Conservation (phyloP, 2,888 invertebrate genomes). For the Euspilapteryx auroguttella region DNA sequence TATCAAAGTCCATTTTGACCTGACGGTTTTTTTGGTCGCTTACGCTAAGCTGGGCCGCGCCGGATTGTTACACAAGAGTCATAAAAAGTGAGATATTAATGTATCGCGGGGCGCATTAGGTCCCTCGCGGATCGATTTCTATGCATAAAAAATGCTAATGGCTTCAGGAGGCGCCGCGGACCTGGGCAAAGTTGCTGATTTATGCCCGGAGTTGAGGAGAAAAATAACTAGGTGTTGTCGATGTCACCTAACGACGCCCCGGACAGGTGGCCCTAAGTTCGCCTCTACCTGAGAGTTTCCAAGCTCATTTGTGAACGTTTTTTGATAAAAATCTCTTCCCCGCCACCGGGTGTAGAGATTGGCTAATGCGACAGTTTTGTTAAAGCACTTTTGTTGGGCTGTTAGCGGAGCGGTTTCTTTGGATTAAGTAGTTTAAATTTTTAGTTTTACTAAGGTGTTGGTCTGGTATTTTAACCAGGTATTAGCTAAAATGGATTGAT, state of each 20-base stretch:
- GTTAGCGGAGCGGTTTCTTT: too few species aligned
- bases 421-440: too few species aligned
- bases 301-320: not conserved
- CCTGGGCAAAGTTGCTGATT: constrained; percentile 30
- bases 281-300: not conserved
- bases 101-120: constrained; percentile 61
- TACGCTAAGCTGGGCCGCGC: constrained; percentile 17
- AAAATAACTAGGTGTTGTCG: constrained; percentile 31
- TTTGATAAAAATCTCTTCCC: not conserved
- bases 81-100: constrained; percentile 63
- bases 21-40: constrained; percentile 12
- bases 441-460: not conserved
- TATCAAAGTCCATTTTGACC: constrained; percentile 3
- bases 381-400: not conserved
- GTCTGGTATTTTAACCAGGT: not conserved
- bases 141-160: constrained; percentile 62
- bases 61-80: constrained; percentile 54
- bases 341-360: not conserved
- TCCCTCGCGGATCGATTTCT: constrained; percentile 54
- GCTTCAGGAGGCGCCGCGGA: constrained; percentile 29
- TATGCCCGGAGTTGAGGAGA: constrained; percentile 27
- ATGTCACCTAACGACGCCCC: constrained; percentile 13
- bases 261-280: constrained; percentile 5
- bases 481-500: too few species aligned
- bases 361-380: not conserved